These are phyloP conservation scores for Gisinianus flammeolus DNA, from an alignment of 2,888 invertebrate genomes.

Conservation along the genomic window DNA sequence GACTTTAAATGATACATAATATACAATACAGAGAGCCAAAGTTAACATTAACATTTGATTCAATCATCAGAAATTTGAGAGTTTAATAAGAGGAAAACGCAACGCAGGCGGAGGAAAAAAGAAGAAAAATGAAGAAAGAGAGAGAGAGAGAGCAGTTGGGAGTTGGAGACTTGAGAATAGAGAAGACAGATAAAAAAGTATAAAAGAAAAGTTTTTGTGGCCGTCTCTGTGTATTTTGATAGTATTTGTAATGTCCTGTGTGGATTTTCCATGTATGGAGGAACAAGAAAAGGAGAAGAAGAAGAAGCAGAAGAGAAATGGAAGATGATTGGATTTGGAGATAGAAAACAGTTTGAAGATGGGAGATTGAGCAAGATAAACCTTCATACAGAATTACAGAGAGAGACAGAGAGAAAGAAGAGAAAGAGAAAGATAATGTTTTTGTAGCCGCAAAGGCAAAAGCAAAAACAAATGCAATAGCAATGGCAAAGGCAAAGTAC, in stretches of 20 bases:
- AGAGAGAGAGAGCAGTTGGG: background rate
- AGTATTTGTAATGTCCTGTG: background rate
- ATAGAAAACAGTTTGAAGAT: background rate
- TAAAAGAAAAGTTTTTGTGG: background rate
- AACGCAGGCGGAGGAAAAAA: background rate
- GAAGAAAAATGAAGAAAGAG: background rate
- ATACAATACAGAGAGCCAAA: background rate
- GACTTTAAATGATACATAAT: background rate
- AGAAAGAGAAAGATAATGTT: background rate
- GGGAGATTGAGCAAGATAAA: background rate
- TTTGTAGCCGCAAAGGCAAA: background rate
- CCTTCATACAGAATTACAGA: background rate
- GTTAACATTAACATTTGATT: background rate
- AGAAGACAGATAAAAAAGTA: too few relatives aligned
- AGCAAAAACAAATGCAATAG: background rate
- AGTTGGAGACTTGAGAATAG: background rate
- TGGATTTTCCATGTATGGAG: background rate
- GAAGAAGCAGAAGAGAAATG: background rate
- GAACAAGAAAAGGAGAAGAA: background rate
- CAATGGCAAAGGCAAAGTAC: background rate
- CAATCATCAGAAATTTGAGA: constrained; percentile 7
- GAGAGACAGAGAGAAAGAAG: background rate
- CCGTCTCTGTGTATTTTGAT: background rate
- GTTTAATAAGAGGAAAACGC: constrained; percentile 10
- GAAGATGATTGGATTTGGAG: background rate